phyloP scores from a whole-genome alignment of 2,888 invertebrate species.

The Lacanobia wlatinum region DNA sequence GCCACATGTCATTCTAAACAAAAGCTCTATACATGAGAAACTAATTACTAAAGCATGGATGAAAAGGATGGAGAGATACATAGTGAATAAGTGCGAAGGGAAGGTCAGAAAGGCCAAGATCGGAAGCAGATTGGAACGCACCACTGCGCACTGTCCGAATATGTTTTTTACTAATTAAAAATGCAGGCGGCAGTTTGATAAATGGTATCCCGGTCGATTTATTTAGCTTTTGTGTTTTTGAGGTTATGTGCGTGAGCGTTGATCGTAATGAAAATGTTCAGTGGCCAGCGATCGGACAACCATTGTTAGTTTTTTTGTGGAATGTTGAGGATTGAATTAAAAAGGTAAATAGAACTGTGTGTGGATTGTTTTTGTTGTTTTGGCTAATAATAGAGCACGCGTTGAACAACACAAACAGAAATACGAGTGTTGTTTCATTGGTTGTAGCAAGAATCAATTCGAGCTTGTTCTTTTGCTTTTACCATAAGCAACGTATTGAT shows the following conservation, averaged over 20 bases:
- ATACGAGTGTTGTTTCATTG: constrained; percentile 7
- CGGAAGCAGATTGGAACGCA: constrained; percentile 89
- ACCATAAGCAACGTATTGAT: not conserved
- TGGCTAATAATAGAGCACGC: constrained; percentile 8
- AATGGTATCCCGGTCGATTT: constrained; percentile 84
- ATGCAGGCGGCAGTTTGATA: constrained; percentile 84
- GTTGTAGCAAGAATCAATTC: too few relatives aligned
- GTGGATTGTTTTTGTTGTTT: constrained; percentile 45
- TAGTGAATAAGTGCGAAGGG: constrained; percentile 65
- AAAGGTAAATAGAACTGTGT: constrained; percentile 51
- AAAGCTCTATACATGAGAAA: constrained; percentile 87
- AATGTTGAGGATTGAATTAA: constrained; percentile 54
- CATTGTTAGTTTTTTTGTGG: constrained; percentile 59
- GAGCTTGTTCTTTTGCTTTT: too few relatives aligned
- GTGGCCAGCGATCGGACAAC: constrained; percentile 60
- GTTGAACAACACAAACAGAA: constrained; percentile 1
- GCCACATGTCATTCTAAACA: constrained; percentile 89
- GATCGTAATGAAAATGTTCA: constrained; percentile 67
- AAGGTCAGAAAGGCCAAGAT: constrained; percentile 76
- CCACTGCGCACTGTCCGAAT: constrained; percentile 87
- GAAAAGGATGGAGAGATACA: constrained; percentile 69
- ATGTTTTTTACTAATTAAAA: constrained; percentile 88
- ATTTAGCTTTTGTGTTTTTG: constrained; percentile 77
- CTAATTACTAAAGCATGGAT: constrained; percentile 82
- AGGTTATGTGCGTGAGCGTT: constrained; percentile 70